Evolutionary conservation across 2,113 vertebrate species (phyloP).

Genomic region (Mastomys coucha): DNA sequence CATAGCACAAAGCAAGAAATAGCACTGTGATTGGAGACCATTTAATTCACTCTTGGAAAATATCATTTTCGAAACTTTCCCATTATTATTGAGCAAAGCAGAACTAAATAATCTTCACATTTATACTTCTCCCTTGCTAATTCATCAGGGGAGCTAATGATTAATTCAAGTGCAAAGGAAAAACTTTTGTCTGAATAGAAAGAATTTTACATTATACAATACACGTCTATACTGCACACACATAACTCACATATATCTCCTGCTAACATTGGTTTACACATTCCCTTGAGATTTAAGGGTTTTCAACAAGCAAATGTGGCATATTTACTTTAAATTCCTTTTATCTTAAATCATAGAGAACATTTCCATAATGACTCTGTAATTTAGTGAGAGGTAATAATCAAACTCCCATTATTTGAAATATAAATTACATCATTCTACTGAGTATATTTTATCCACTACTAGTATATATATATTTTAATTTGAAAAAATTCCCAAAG

Average conservation of each 20-base stretch:
- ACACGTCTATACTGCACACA: not conserved
- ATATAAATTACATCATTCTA: slow-evolving; percentile 49
- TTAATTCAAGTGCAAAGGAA: slow-evolving; percentile 57
- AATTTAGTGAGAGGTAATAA: slow-evolving; percentile 22
- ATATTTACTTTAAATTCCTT: slow-evolving; percentile 50
- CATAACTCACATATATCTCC: not conserved
- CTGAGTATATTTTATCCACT: slow-evolving; percentile 37
- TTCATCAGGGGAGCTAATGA: slow-evolving; percentile 45
- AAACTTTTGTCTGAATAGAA: slow-evolving; percentile 41
- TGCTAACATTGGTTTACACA: slow-evolving; percentile 26
- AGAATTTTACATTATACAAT: not conserved
- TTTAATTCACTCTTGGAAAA: slow-evolving; percentile 60
- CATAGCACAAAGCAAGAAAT: slow-evolving; percentile 87
- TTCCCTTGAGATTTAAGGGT: slow-evolving; percentile 24
- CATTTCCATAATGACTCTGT: slow-evolving; percentile 24
- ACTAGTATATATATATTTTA: not conserved
- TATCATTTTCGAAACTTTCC: slow-evolving; percentile 30
- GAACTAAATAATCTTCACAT: slow-evolving; percentile 41
- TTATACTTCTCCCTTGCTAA: not conserved
- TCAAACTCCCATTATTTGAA: slow-evolving; percentile 24
- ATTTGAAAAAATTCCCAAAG: slow-evolving; percentile 30
- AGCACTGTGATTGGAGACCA: slow-evolving; percentile 82
- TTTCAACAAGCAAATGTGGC: not conserved
- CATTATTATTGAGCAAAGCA: slow-evolving; percentile 21
- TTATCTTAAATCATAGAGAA: slow-evolving; percentile 49